A percentile compares a stretch with the other conserved stretches of the same genome.
These are phyloP conservation scores for Pipra filicauda DNA, from an alignment of 2,113 vertebrate genomes.

Conservation along the genomic window DNA sequence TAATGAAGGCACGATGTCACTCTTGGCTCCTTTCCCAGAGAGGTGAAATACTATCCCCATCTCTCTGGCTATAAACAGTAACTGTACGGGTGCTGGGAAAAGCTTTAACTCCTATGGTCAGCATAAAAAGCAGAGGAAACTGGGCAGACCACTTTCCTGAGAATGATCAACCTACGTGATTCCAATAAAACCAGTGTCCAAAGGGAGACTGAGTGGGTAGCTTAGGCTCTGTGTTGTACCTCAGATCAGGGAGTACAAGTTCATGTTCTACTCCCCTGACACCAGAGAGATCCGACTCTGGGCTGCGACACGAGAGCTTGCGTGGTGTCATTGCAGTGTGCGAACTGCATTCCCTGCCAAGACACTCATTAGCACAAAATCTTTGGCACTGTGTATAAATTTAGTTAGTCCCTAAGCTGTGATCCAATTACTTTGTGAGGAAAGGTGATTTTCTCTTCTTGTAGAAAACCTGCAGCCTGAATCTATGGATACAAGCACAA, in stretches of 20 bases:
- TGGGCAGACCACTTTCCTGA: background rate
- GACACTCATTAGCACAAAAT: background rate
- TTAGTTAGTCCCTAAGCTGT: background rate
- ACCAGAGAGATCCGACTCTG: background rate
- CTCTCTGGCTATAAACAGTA: slow-evolving; percentile 5
- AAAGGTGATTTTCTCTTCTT: slow-evolving; percentile 30
- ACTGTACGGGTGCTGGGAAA: background rate
- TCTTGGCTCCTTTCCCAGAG: background rate
- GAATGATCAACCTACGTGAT: background rate
- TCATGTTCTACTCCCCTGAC: background rate
- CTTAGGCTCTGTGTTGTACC: background rate
- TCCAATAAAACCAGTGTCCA: background rate
- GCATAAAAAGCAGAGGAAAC: slow-evolving; percentile 15
- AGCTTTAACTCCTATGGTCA: background rate
- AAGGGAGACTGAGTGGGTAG: background rate
- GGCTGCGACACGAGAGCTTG: accelerated
- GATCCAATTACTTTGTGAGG: slow-evolving; percentile 10
- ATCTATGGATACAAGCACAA: background rate
- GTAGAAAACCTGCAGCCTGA: background rate
- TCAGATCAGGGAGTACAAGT: background rate
- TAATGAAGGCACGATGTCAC: background rate
- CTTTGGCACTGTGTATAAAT: background rate
- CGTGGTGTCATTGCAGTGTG: background rate
- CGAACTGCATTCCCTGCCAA: background rate
- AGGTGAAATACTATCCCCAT: slow-evolving; percentile 8